Base-by-base conservation (phyloP, 2,888 invertebrate species). In the Pollenia amentaria region DNA sequence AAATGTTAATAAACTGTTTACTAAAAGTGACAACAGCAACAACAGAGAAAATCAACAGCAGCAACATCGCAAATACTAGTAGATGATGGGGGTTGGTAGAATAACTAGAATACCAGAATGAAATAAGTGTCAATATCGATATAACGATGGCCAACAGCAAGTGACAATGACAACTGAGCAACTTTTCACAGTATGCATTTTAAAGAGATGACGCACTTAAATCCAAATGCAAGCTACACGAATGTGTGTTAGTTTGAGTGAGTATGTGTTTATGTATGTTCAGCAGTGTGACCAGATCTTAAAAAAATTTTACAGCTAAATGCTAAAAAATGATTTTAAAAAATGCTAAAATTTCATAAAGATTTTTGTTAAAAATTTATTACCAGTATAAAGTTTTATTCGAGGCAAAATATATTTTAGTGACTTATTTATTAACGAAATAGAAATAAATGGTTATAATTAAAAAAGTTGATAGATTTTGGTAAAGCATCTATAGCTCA, bases 1-100 rank as follows among this genome's bases (percentile, higher is more conserved):
- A 77, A 64, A 72, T 83, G 70, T 70, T 48, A 46, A 67, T 69
- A 60, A 78, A 78, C 67, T 44, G 14, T 78, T 79, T 62, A 84
- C 42, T 79, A 67, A 55, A 44, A 75, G 44, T 62, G 69, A 57
- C 75, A 78, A 62, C 67, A 67, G 44, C 75, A 78, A 62, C 57
- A 67, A 53, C 46, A 12, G 42, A 55, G 21, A 29, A 6, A 42
- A n/a, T 21, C 65, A 21, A 16, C 53, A 69, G 18, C 42, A 11
- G n/a, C 51, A 70, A 40, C 16, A 21, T 51, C 6, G n/a, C n/a
- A 55, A 46, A 55, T 21, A 44, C 14, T 48, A 21, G 29, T 7
- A 48, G 14, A n/a, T 29, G 0, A 3, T 40, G 7, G 3, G 11
- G 3, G 14, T 14, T 42, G 11, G 18, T 44, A n/a, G 40, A 53